Conservation (phyloP, 2,888 invertebrate species). For the Oxytorus armatus region DNA sequence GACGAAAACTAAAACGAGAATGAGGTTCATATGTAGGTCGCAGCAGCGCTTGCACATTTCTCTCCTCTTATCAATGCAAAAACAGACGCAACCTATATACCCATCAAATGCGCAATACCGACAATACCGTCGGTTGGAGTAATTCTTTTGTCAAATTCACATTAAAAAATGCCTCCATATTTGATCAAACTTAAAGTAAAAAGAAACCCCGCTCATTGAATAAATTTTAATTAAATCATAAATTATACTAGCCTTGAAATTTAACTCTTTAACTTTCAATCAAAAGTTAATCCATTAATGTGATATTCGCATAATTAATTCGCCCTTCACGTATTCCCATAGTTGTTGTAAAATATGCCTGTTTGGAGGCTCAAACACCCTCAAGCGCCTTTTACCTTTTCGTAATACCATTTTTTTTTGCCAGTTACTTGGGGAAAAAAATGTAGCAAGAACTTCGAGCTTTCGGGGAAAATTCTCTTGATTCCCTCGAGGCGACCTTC, state of each 20-base stretch:
- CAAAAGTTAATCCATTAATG: too few relatives aligned
- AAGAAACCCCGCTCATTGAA: too few relatives aligned
- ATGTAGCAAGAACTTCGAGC: not conserved
- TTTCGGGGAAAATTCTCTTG: not conserved
- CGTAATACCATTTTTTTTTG: too few relatives aligned
- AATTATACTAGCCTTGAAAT: too few relatives aligned
- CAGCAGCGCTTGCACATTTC: slow-evolving; percentile 5
- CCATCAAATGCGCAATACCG: slow-evolving; percentile 21
- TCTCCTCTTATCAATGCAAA: slow-evolving; percentile 49
- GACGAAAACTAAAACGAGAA: slow-evolving; percentile 34
- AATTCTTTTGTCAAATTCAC: slow-evolving; percentile 14
- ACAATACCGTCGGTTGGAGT: slow-evolving; percentile 18
- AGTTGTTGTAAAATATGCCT: not conserved
- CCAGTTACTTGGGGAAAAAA: too few relatives aligned
- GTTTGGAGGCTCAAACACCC: not conserved
- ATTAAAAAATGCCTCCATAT: too few relatives aligned
- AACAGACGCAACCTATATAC: slow-evolving; percentile 33
- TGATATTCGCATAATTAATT: too few relatives aligned
- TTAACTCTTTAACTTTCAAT: too few relatives aligned
- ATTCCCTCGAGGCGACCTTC: not conserved
- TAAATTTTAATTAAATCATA: too few relatives aligned
- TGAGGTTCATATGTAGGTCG: slow-evolving; percentile 47
- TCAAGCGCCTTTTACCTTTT: slow-evolving; percentile 6
- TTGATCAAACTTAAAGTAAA: too few relatives aligned
- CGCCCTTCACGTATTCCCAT: too few relatives aligned